These are phyloP conservation scores for Acronicta aceris DNA, from an alignment of 2,888 invertebrate genomes.

Conservation along the genomic window DNA sequence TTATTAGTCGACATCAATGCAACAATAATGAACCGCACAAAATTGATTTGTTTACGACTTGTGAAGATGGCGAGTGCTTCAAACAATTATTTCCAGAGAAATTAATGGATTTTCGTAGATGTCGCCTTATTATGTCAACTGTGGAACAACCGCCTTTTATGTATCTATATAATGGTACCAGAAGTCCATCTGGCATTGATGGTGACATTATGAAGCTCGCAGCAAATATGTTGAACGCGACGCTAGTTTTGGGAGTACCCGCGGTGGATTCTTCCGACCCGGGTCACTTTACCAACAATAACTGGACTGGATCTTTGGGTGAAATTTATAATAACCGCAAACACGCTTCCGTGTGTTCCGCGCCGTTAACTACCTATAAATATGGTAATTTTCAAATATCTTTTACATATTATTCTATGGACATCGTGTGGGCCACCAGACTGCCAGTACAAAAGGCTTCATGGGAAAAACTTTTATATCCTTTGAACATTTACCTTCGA, in stretches of 20 bases:
- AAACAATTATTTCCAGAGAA: slow-evolving; percentile 63
- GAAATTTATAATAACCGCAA: slow-evolving; percentile 66
- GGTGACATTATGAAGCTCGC: slow-evolving; percentile 70
- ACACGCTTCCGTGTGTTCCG: slow-evolving; percentile 68
- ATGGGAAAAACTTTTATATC: slow-evolving; percentile 73
- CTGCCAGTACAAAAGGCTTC: slow-evolving; percentile 63
- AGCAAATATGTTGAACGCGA: slow-evolving; percentile 68
- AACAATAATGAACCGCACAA: slow-evolving; percentile 60
- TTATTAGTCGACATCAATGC: slow-evolving; percentile 63
- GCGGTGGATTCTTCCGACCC: slow-evolving; percentile 53
- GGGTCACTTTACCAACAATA: slow-evolving; percentile 65
- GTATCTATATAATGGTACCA: slow-evolving; percentile 64
- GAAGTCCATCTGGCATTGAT: slow-evolving; percentile 65
- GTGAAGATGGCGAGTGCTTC: slow-evolving; percentile 61
- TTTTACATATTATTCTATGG: slow-evolving; percentile 70
- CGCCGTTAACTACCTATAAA: slow-evolving; percentile 65
- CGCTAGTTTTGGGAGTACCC: slow-evolving; percentile 65
- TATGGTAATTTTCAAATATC: slow-evolving; percentile 76
- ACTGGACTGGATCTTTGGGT: slow-evolving; percentile 78
- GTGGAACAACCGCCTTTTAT: slow-evolving; percentile 75
- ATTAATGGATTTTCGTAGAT: slow-evolving; percentile 65
- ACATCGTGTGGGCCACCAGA: slow-evolving; percentile 73
- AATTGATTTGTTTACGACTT: slow-evolving; percentile 56
- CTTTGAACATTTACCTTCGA: slow-evolving; percentile 64
- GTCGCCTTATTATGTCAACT: slow-evolving; percentile 69